These are phyloP conservation scores for Gnatocerus cornutus DNA, from an alignment of 2,888 invertebrate species.

Conservation along the genomic window DNA sequence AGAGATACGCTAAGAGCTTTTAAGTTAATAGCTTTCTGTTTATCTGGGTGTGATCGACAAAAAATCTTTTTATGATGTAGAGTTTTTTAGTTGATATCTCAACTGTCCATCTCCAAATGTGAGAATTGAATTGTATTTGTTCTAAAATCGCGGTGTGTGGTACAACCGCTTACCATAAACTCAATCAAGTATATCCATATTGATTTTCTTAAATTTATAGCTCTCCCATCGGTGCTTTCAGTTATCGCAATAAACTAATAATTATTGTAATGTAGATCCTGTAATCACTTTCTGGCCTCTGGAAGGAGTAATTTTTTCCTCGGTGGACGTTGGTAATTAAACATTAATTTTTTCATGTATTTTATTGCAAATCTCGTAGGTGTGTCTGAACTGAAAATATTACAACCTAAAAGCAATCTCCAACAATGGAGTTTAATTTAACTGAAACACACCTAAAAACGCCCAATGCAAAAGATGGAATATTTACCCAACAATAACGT, in stretches of 20 bases:
- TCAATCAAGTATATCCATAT: constrained; percentile 16
- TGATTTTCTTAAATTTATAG: constrained; percentile 17
- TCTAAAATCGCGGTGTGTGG: background rate
- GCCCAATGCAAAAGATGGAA: constrained; percentile 45
- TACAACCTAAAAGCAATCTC: constrained; percentile 39
- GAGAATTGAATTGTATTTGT: no score
- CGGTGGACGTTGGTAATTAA: background rate
- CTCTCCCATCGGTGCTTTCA: constrained; percentile 12
- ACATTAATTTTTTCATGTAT: background rate
- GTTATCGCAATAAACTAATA: no score
- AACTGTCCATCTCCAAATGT: no score
- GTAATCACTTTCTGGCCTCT: background rate
- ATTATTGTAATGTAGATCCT: no score
- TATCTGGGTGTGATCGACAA: background rate
- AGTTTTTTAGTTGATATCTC: no score
- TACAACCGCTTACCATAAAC: background rate
- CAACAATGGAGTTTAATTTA: constrained; percentile 49
- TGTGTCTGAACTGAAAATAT: constrained; percentile 36
- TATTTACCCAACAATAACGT: constrained; percentile 47
- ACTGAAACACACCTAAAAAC: constrained; percentile 49
- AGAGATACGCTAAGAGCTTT: constrained; percentile 12
- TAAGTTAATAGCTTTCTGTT: constrained; percentile 18
- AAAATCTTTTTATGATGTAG: no score
- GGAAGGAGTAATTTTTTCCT: background rate
- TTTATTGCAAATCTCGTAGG: constrained; percentile 22